Evolutionary conservation across 2,888 invertebrate genomes (phyloP).

Genomic region (Lepidocyrtoides sp.): DNA sequence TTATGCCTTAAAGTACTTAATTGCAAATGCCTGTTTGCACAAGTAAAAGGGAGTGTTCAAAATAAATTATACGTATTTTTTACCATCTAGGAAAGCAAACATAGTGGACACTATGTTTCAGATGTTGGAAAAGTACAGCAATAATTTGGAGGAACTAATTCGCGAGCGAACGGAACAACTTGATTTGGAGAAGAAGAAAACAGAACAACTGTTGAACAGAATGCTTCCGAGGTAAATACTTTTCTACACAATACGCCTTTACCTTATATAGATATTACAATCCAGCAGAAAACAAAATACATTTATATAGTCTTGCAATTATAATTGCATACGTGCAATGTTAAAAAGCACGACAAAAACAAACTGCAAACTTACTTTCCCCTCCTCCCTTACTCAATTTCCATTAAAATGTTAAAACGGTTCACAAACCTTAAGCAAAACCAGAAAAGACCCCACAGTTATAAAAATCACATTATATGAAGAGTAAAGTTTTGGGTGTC

Average conservation of each 20-base stretch:
- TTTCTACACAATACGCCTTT: neutral
- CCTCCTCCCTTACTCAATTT: neutral
- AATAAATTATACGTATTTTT: no score
- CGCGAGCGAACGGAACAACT: conserved; percentile 96
- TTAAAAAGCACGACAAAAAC: neutral
- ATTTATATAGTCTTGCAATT: no score
- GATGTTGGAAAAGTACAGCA: conserved; percentile 98
- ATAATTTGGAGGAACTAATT: conserved; percentile 97
- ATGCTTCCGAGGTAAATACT: conserved; percentile 92
- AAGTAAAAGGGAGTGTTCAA: no score
- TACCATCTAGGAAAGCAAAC: conserved; percentile 92
- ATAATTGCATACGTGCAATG: neutral
- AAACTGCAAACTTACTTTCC: neutral
- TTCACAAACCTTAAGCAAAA: conserved; percentile 15
- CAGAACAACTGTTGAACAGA: conserved; percentile 95
- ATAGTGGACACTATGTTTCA: conserved; percentile 99
- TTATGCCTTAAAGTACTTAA: no score
- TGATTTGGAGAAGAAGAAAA: conserved; percentile 98
- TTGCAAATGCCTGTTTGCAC: no score
- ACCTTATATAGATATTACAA: no score
- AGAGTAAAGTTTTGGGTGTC: neutral
- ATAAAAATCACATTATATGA: neutral
- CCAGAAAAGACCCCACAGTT: neutral
- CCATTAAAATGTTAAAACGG: conserved; percentile 4
- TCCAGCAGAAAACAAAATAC: no score